phyloP scores from a whole-genome alignment of 2,888 invertebrate genomes.

The Xanthia icteritia region DNA sequence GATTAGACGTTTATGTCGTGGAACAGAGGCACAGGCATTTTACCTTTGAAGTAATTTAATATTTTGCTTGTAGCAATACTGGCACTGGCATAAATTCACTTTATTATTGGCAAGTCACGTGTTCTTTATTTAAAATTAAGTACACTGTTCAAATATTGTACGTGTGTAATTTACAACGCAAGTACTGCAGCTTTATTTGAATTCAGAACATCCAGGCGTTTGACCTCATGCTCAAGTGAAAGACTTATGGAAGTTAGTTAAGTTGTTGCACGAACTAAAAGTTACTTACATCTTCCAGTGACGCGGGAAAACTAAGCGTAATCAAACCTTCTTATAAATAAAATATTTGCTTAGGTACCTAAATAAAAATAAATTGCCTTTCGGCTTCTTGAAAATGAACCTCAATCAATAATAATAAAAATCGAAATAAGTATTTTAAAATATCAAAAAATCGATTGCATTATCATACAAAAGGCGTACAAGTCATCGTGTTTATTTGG shows the following conservation, averaged over 20 bases:
- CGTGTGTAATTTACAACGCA: slow-evolving; percentile 25
- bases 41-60: slow-evolving; percentile 38
- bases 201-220: slow-evolving; percentile 19
- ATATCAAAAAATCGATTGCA: slow-evolving; percentile 44
- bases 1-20: slow-evolving; percentile 50
- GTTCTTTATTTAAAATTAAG: slow-evolving; percentile 36
- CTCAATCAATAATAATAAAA: slow-evolving; percentile 48
- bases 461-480: slow-evolving; percentile 67
- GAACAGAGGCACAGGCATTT: slow-evolving; percentile 34
- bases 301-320: background rate
- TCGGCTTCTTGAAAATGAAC: slow-evolving; percentile 25
- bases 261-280: background rate
- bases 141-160: slow-evolving; percentile 26
- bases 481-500: slow-evolving; percentile 50
- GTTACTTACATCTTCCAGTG: background rate
- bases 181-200: slow-evolving; percentile 21
- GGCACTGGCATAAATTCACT: slow-evolving; percentile 18
- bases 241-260: background rate
- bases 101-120: slow-evolving; percentile 30
- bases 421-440: slow-evolving; percentile 34
- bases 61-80: slow-evolving; percentile 39
- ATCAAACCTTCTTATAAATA: slow-evolving; percentile 7
- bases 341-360: slow-evolving; percentile 2
- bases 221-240: background rate
- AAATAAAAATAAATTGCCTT: slow-evolving; percentile 22